Evolutionary conservation across 2,797 vertebrate genomes (phyloP), one percentile per base, ranked within the genome.

Genomic region (Paramormyrops hopkinsi): DNA sequence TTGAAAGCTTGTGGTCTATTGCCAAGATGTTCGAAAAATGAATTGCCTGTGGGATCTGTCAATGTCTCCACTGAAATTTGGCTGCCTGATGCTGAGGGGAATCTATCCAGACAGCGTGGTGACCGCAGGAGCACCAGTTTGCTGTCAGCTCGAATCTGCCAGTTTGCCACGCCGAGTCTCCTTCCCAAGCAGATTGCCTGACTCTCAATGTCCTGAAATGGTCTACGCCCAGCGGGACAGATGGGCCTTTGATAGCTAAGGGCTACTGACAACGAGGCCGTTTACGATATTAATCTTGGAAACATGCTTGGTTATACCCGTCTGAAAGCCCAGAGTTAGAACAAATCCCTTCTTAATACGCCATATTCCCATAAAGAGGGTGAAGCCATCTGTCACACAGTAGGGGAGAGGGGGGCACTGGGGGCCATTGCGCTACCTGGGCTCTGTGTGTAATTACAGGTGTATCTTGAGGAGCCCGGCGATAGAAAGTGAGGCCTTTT

Each of bases 401-500:
- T 14, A 44, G 53, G 76, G 88, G 17, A 88, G 89, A 90, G 91
- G 93, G 51, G 84, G 12, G 73, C 93, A 94, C 91, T 89, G 94
- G 93, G 91, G 92, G 46, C 93, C 88, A 11, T 48, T 46, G 41
- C 37, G 8, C 92, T 96, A 93, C 92, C 93, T 94, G 94, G 93
- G 93, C 93, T 93, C 93, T 83, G 88, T 91, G 54, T 19, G 92
- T 94, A 93, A 94, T 95, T 95, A 93, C 96, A 96, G 96, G 96
- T 97, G 96, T 90, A 94, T 90, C 88, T 29, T 88, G 91, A 92
- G 93, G 92, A 93, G 92, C 91, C 51, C n/a, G 4, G 88, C 87
- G 94, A 94, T 90, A 82, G 93, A 93, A 92, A 96, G 95, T 94
- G 95, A 46, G 91, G 90, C 92, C 94, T 95, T 96, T 96, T 96